Evolutionary conservation across 53 echinoderm and acorn worm species (phyloP), one percentile per base, ranked within the genome.

Genomic region (Crossaster papposus): DNA sequence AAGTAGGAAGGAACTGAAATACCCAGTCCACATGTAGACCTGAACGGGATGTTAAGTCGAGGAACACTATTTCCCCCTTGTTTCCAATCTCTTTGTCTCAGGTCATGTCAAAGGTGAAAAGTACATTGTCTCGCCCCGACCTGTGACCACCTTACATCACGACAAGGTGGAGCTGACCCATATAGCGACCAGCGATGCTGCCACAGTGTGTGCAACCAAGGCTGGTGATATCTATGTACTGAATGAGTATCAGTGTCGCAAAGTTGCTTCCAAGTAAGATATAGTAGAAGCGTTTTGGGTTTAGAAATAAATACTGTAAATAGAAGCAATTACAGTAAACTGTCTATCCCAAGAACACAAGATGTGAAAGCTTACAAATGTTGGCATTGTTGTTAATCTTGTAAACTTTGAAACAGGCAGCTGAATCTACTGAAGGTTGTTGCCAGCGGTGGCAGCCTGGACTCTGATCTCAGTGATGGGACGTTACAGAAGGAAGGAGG

Each of bases 251-350:
- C 93, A 94, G 78, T 98, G 98, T 75, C 89, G 98, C 75, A 98
- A 98, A 82, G 93, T 98, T 37, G 94, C 96, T 22, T 96, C 94
- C 10, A 96, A 98, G 98, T 97, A 95, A 97, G 95, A 58, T 58
- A 2, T 58, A 58, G 58, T 18, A 0, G 12, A 14, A 58, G 0
- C 9, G 44, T 44, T 44, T 44, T 44, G 9, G 44, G 44, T 7
- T 44, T 7, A 7, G 44, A 44, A 44, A 44, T 44, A 44, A 44
- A 44, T 44, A 44, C 44, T 44, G 44, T 44, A 44, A 44, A 44
- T 7, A 44, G 44, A 44, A 44, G 44, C 44, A 44, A 44, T 44
- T 44, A 44, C 44, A 44, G 2, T 44, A 44, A 44, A 44, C 44
- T 44, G 44, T 44, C 44, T 44, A 7, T 7, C 33, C 37, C 52